These are phyloP conservation scores for Sarcophaga caerulescens DNA, from an alignment of 2,888 invertebrate genomes.

Conservation along the genomic window DNA sequence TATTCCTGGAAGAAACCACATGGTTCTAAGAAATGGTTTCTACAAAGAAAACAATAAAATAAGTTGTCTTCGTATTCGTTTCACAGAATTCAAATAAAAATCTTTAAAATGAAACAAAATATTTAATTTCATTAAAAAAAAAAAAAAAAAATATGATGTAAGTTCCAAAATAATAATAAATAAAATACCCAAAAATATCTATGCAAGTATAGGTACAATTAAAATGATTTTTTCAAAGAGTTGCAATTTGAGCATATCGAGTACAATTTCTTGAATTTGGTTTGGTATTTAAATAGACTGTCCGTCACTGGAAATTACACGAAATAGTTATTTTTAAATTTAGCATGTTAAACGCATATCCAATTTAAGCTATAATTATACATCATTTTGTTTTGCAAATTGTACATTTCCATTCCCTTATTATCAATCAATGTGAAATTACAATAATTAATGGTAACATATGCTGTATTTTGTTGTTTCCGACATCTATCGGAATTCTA, in stretches of 20 bases:
- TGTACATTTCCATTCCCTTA: conserved; percentile 3
- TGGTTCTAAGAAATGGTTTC: background rate
- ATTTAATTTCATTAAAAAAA: too few species aligned
- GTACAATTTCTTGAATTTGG: too few species aligned
- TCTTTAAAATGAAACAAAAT: too few species aligned
- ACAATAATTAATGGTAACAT: conserved; percentile 23
- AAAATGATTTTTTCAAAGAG: background rate
- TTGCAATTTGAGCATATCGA: too few species aligned
- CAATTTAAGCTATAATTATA: conserved; percentile 37
- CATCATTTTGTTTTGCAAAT: conserved; percentile 50
- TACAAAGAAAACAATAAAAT: background rate
- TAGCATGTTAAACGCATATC: conserved; percentile 26
- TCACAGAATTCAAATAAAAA: too few species aligned
- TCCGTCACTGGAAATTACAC: background rate
- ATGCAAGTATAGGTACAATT: too few species aligned
- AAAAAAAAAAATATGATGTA: too few species aligned
- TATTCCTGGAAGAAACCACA: background rate
- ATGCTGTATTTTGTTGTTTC: background rate
- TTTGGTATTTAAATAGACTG: background rate
- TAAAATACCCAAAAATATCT: too few species aligned
- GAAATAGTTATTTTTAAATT: background rate
- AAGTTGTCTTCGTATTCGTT: too few species aligned
- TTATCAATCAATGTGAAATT: conserved; percentile 29
- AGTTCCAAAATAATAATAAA: too few species aligned
- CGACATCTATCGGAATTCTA: background rate